Evolutionary conservation across 2,888 invertebrate genomes (phyloP).

Genomic region (Helleia helle): DNA sequence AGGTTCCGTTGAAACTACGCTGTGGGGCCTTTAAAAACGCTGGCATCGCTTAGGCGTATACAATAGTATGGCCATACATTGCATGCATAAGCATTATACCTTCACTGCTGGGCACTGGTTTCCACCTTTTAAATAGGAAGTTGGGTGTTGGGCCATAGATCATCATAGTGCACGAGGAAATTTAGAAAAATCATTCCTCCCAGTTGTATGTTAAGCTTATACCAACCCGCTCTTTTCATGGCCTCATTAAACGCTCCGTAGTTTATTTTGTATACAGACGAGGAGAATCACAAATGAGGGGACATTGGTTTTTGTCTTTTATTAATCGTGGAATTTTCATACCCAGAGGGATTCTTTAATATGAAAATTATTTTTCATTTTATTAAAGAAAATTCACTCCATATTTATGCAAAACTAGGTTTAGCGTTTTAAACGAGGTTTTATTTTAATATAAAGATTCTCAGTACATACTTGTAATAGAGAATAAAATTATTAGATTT

Average conservation of each 20-base stretch:
- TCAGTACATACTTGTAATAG: no score
- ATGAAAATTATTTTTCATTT: slow-evolving; percentile 12
- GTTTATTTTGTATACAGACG: slow-evolving; percentile 32
- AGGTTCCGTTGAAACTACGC: slow-evolving; percentile 26
- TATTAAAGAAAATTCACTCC: not conserved
- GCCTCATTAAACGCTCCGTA: slow-evolving; percentile 21
- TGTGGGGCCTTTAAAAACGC: slow-evolving; percentile 15
- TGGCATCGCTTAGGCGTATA: no score
- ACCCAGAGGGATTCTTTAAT: slow-evolving; percentile 8
- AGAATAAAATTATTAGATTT: no score
- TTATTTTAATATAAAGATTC: not conserved
- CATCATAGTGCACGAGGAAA: no score
- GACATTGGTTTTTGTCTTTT: slow-evolving; percentile 20
- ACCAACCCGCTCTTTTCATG: slow-evolving; percentile 10
- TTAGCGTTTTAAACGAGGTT: not conserved
- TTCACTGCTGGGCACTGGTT: no score
- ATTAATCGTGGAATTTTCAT: slow-evolving; percentile 16
- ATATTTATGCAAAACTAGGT: not conserved
- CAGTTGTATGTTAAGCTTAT: not conserved
- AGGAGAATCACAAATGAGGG: slow-evolving; percentile 36
- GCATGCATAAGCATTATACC: no score
- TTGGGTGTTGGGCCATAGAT: no score
- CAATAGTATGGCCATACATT: no score
- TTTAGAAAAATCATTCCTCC: not conserved
- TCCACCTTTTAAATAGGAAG: no score